Percentiles rank a stretch among this genome's conserved stretches.
These are phyloP conservation scores for Dendrophyllia cribrosa DNA, from an alignment of 64 coral and sea anemone species.

Conservation along the genomic window DNA sequence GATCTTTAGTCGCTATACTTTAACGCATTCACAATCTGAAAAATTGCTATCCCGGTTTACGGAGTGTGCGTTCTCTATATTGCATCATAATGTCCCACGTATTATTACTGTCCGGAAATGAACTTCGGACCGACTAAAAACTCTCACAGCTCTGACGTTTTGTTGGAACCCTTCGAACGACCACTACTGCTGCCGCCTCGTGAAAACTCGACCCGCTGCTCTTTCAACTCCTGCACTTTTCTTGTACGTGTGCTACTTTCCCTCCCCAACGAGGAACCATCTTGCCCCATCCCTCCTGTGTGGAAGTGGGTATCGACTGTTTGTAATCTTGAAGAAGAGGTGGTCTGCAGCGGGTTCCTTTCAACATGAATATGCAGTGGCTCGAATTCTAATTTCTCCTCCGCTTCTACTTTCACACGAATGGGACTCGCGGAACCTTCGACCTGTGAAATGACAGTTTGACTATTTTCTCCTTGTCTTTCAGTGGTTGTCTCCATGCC, in stretches of 20 bases:
- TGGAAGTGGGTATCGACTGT: background rate
- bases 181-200: background rate
- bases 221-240: constrained; percentile 21
- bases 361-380: constrained; percentile 20
- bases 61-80: too few species aligned
- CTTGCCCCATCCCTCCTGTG: background rate
- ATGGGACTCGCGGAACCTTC: constrained; percentile 28
- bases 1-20: too few species aligned
- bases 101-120: too few species aligned
- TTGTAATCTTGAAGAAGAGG: constrained; percentile 13
- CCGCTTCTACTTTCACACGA: constrained; percentile 40
- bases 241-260: constrained; percentile 19
- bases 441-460: constrained; percentile 56
- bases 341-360: background rate
- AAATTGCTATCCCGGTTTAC: too few species aligned
- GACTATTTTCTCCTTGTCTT: constrained; percentile 11
- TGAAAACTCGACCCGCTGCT: constrained; percentile 21
- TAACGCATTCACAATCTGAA: too few species aligned
- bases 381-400: constrained; percentile 52
- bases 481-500: background rate
- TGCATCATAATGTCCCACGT: too few species aligned
- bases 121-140: background rate
- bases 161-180: constrained; percentile 1
- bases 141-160: constrained; percentile 21
- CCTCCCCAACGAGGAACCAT: background rate